Evolutionary conservation across 2,113 vertebrate genomes (phyloP).

Genomic region (Callospermophilus lateralis): DNA sequence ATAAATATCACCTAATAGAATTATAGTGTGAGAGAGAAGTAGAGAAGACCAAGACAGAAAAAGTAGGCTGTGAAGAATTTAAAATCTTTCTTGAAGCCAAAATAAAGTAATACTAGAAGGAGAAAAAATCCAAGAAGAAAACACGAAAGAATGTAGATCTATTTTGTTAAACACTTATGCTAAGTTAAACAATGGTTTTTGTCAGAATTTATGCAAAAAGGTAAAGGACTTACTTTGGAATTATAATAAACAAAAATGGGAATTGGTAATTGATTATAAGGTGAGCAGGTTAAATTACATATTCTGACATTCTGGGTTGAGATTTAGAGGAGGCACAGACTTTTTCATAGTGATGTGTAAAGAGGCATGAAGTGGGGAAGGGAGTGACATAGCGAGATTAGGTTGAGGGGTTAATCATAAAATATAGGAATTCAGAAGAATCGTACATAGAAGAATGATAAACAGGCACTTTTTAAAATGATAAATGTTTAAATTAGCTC

Average conservation of each 20-base stretch:
- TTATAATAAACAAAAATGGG: neutral
- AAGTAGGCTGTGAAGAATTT: neutral
- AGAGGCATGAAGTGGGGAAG: neutral
- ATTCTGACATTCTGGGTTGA: neutral
- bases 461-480: neutral
- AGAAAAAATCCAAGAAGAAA: neutral
- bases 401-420: neutral
- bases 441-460: no score
- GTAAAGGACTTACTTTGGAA: neutral
- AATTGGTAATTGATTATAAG: neutral
- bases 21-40: no score
- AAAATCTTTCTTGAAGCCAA: neutral
- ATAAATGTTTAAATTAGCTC: neutral
- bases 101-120: neutral
- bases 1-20: neutral
- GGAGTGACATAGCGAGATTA: neutral
- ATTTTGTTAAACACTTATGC: neutral
- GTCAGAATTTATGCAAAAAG: neutral
- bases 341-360: fast-evolving
- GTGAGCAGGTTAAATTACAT: fast-evolving
- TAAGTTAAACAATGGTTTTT: neutral
- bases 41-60: neutral
- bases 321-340: neutral
- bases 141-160: neutral
- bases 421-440: neutral